phyloP scores from a whole-genome alignment of 2,797 vertebrate genomes.

The Platalea minor region DNA sequence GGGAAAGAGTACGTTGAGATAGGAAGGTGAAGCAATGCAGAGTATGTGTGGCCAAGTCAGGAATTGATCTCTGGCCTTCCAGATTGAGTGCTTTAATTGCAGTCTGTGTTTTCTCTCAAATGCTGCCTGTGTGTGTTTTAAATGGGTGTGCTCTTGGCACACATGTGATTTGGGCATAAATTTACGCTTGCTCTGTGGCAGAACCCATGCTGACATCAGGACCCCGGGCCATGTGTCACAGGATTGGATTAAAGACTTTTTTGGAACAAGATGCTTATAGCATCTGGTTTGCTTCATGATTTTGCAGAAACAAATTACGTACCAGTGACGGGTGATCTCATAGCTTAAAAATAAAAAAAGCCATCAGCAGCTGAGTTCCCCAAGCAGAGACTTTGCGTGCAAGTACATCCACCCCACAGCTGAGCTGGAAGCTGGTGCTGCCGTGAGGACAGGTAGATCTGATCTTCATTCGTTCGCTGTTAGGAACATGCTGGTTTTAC shows the following conservation, averaged over 20 bases:
- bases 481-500: neutral
- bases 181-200: neutral
- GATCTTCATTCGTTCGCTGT: neutral
- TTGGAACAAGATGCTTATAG: neutral
- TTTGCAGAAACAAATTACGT: slow-evolving; percentile 10
- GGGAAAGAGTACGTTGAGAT: neutral
- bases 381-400: neutral
- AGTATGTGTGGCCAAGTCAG: neutral
- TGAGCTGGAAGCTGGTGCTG: neutral
- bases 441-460: neutral
- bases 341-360: slow-evolving; percentile 24
- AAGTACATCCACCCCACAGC: neutral
- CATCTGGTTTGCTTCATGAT: slow-evolving; percentile 35
- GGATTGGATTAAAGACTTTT: neutral
- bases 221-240: neutral
- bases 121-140: neutral
- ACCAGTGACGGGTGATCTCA: neutral
- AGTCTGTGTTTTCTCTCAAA: neutral
- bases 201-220: neutral
- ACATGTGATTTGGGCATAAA: neutral
- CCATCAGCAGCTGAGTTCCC: neutral
- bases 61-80: neutral
- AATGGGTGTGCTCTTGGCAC: neutral
- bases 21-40: neutral
- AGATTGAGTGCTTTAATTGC: neutral